Evolutionary conservation across 2,888 invertebrate species (phyloP).

Genomic region (Elegia similella): DNA sequence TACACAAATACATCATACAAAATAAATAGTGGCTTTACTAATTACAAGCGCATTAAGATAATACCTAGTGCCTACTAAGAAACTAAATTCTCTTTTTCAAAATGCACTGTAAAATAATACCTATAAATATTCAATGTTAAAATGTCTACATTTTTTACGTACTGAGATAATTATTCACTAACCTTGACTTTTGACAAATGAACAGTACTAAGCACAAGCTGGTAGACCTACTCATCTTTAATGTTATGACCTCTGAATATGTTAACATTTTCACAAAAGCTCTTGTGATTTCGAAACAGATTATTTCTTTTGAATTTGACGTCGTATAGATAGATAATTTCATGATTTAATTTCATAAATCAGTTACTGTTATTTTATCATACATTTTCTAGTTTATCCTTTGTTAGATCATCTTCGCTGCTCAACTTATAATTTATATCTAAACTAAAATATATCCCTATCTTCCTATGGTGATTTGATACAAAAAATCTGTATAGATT

Average conservation of each 20-base stretch:
- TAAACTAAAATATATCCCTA: no score
- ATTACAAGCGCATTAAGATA: no score
- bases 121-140: background rate
- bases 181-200: slow-evolving; percentile 54
- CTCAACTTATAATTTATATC: no score
- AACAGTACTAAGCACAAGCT: slow-evolving; percentile 32
- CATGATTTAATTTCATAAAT: background rate
- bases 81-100: background rate
- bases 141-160: background rate
- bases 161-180: slow-evolving; percentile 18
- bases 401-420: no score
- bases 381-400: no score
- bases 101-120: background rate
- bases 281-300: slow-evolving; percentile 43
- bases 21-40: no score
- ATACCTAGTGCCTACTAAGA: background rate
- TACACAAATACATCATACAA: no score
- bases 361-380: no score
- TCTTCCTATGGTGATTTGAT: no score
- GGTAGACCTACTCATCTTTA: slow-evolving; percentile 30
- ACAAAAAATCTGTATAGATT: no score
- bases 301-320: slow-evolving; percentile 25
- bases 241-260: slow-evolving; percentile 48
- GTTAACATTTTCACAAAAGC: slow-evolving; percentile 51
- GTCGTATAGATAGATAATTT: background rate